A percentile compares a stretch with the other conserved stretches of the same genome.
Conservation (phyloP, 2,113 vertebrate species). For the Apodemus speciosus region DNA sequence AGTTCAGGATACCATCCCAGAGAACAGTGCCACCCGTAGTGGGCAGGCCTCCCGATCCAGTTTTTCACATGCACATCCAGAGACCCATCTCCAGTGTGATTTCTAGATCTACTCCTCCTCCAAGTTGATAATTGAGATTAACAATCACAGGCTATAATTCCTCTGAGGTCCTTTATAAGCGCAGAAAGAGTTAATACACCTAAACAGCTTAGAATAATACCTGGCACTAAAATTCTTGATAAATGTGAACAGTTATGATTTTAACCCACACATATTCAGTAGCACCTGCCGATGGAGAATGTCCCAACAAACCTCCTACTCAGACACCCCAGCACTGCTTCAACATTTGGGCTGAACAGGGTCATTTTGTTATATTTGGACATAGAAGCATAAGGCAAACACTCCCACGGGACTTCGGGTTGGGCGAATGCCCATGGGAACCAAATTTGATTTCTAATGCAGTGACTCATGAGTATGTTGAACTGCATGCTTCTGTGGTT, state of each 20-base stretch:
- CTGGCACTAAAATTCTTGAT: not conserved
- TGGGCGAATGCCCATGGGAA: not conserved
- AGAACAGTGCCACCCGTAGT: too few species aligned
- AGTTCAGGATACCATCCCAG: not conserved
- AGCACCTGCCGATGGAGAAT: too few species aligned
- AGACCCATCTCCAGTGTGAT: not conserved
- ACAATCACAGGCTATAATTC: not conserved
- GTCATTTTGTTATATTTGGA: not conserved
- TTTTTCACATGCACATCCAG: too few species aligned
- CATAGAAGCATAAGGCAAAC: not conserved
- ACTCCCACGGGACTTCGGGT: not conserved
- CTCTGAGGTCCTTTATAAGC: not conserved
- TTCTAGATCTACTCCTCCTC: not conserved
- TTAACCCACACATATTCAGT: not conserved
- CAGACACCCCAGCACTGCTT: not conserved
- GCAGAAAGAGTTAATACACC: not conserved
- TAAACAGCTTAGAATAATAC: not conserved
- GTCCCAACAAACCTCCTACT: not conserved
- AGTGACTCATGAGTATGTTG: not conserved
- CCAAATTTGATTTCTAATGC: not conserved
- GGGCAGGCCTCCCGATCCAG: not conserved
- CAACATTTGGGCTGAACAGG: not conserved
- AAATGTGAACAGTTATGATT: too few species aligned
- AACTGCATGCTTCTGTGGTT: not conserved
- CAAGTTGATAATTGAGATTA: not conserved